phyloP scores from a whole-genome alignment of 2,888 invertebrate genomes.

The Pseudanteris insignis region DNA sequence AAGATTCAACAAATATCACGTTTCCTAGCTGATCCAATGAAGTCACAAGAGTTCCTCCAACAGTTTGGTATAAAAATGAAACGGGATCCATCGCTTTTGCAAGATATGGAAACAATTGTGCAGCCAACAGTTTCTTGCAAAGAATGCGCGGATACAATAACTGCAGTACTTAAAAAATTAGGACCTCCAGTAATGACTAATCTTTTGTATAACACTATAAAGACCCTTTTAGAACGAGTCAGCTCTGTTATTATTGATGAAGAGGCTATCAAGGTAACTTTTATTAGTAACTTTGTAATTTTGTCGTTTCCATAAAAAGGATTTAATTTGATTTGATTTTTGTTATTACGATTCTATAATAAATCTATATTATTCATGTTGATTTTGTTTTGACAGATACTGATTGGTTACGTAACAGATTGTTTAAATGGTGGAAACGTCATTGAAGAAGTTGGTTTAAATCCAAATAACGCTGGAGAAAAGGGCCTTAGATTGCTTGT shows the following conservation, averaged over 20 bases:
- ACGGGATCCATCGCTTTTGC: conserved; percentile 75
- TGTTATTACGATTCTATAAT: no score
- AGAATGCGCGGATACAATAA: conserved; percentile 91
- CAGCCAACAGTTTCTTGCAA: conserved; percentile 92
- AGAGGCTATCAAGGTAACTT: conserved; percentile 79
- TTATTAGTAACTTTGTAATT: no score
- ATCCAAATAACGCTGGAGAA: conserved; percentile 84
- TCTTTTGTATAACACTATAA: conserved; percentile 93
- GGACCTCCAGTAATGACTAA: conserved; percentile 96
- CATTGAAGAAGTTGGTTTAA: conserved; percentile 80
- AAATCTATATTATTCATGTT: no score
- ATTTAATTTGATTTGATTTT: no score
- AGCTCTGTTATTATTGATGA: conserved; percentile 97
- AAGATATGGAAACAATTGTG: conserved; percentile 87
- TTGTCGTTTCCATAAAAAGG: no score
- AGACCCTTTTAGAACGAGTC: conserved; percentile 92
- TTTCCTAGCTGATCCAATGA: conserved; percentile 88
- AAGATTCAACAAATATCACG: conserved; percentile 77
- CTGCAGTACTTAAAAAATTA: conserved; percentile 84
- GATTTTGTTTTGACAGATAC: conserved; percentile 62
- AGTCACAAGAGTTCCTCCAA: conserved; percentile 86
- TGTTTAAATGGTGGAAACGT: conserved; percentile 78
- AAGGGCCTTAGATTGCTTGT: conserved; percentile 88
- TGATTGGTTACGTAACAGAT: conserved; percentile 72
- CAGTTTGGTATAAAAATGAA: conserved; percentile 84